Conservation (phyloP, 2,888 invertebrate species). For the Xanthorhoe designata region DNA sequence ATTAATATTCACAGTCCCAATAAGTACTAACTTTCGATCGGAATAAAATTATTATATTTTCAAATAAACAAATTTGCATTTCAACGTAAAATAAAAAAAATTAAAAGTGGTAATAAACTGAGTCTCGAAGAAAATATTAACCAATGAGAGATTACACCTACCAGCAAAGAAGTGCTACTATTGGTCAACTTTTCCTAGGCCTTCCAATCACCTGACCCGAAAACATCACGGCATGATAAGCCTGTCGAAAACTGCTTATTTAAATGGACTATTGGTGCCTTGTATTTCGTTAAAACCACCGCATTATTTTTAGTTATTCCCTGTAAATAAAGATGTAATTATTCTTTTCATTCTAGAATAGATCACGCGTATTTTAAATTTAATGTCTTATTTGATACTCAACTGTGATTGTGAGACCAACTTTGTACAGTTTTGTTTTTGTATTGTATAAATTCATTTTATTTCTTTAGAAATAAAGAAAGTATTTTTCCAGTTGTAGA, state of each 20-base stretch:
- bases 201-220: background rate
- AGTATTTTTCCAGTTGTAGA: slow-evolving; percentile 22
- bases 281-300: slow-evolving; percentile 6
- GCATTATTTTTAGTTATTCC: slow-evolving; percentile 1
- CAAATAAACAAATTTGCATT: no score
- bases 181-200: no score
- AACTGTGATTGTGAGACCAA: slow-evolving; percentile 44
- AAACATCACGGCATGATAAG: background rate
- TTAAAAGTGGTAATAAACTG: no score
- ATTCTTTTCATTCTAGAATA: slow-evolving; percentile 4
- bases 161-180: no score
- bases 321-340: slow-evolving; percentile 11
- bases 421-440: slow-evolving; percentile 30
- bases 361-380: slow-evolving; percentile 16
- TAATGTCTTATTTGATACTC: slow-evolving; percentile 36
- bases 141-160: no score
- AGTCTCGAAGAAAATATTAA: no score
- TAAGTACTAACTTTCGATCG: no score
- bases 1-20: no score
- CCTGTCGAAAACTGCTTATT: slow-evolving; percentile 3
- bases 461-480: slow-evolving; percentile 23
- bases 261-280: background rate
- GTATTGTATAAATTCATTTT: slow-evolving; percentile 17
- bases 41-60: no score
- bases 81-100: no score